Conservation (phyloP, 1,140 invertebrate genomes). For the Diuraphis noxia region DNA sequence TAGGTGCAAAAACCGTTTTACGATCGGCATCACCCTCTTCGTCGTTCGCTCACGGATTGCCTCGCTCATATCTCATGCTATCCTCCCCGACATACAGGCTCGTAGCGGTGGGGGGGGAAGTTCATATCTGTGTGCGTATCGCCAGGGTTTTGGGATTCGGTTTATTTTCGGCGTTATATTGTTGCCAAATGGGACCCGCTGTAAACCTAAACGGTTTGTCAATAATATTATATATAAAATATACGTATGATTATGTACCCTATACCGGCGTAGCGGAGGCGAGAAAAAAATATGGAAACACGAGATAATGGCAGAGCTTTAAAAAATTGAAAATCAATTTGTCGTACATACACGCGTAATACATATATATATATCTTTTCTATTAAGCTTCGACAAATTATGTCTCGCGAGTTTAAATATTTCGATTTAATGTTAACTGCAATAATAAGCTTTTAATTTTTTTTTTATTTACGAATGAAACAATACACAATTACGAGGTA, state of each 20-base stretch:
- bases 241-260: neutral
- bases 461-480: too few species aligned
- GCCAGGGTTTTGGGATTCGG: neutral
- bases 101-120: neutral
- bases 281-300: neutral
- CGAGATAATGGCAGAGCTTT: neutral
- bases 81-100: neutral
- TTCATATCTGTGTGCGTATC: neutral
- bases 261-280: neutral
- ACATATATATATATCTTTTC: neutral
- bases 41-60: neutral
- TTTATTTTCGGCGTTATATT: slow-evolving; percentile 37
- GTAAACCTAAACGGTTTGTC: slow-evolving; percentile 43
- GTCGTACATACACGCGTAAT: neutral
- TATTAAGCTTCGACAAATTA: neutral
- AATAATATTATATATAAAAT: slow-evolving; percentile 24
- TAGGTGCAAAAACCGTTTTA: slow-evolving; percentile 35
- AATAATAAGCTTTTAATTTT: neutral
- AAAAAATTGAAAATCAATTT: slow-evolving; percentile 7
- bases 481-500: neutral
- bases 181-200: neutral
- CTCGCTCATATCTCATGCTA: slow-evolving; percentile 15
- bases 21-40: neutral
- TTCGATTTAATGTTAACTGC: neutral
- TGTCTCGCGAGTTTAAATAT: neutral